Evolutionary conservation across 2,888 invertebrate species (phyloP), one percentile per base, ranked within the genome.

Genomic region (Pachymerium ferrugineum): DNA sequence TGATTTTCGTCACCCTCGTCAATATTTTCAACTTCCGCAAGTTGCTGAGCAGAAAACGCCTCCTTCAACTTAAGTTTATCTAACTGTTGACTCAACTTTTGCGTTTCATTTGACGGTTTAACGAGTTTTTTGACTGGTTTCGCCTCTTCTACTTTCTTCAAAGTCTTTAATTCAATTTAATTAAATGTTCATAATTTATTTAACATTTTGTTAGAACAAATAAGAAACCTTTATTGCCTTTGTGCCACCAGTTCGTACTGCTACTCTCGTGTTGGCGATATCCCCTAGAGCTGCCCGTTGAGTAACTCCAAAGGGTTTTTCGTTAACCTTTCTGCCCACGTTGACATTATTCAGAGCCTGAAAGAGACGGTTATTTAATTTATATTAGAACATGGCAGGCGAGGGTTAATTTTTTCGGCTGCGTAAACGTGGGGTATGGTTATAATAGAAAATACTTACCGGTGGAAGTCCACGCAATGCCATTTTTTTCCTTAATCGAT

Each of bases 1-100:
- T 92, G 93, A 67, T 87, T 86, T 47, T 84, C 85, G 80, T 93
- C 91, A 70, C 87, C 87, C 80, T 80, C 80, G 79, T 94, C 94
- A 81, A 94, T 91, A 79, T 92, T 89, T 19, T 79, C 78, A 74
- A 82, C 78, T 75, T 78, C 73, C 19, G 78, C 76, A 5, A 76
- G 74, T 38, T 78, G 75, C 10, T 19, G n/a, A 0, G 1, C 1
- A 12, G 47, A 47, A 47, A 16, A 47, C 6, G 47, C 16, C 0
- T 47, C 47, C 14, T 4, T 6, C 19, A 47, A 6, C 22, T 47
- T 1, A 1, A 47, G 19, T 16, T 3, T 16, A 47, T 5, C 19
- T 2, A 47, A 16, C 19, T 47, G 47, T 22, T 19, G 19, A 3
- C 1, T 38, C 4, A 38, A 12, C 16, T 38, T 8, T 5, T 38